Percentiles rank a stretch among this genome's conserved stretches.
phyloP scores from a whole-genome alignment of 2,888 invertebrate species.

The Ditylenchus weischeri region DNA sequence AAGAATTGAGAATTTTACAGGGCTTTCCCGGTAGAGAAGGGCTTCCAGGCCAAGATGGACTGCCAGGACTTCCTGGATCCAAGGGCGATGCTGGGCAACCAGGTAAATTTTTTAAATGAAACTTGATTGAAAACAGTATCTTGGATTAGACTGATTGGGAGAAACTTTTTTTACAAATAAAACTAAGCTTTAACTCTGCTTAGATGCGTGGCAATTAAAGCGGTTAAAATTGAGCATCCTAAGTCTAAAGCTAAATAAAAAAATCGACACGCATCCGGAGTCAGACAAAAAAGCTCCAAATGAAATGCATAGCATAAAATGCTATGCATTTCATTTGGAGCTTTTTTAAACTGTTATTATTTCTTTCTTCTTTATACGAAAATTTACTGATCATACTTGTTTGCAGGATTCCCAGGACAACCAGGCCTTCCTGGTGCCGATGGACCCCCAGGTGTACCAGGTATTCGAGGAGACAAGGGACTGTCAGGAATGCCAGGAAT shows the following conservation, averaged over 20 bases:
- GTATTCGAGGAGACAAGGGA: slow-evolving; percentile 67
- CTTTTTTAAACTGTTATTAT: no score
- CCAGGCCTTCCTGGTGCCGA: slow-evolving; percentile 53
- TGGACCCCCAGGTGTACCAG: slow-evolving; percentile 51
- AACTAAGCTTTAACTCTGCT: no score
- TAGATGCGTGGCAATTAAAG: no score
- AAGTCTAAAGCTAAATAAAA: no score
- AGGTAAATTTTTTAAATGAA: not conserved
- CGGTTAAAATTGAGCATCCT: no score
- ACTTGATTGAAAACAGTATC: slow-evolving; percentile 30
- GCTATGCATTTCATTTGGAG: no score
- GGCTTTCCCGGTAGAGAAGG: slow-evolving; percentile 45
- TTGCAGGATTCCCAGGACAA: slow-evolving; percentile 48
- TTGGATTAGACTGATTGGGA: slow-evolving; percentile 49
- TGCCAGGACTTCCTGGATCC: slow-evolving; percentile 58
- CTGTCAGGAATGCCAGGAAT: slow-evolving; percentile 29
- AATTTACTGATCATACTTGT: no score
- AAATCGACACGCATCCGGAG: no score
- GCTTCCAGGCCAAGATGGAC: slow-evolving; percentile 53
- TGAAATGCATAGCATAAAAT: no score
- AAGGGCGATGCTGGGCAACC: slow-evolving; percentile 54
- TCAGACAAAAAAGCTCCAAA: no score
- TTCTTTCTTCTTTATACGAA: no score
- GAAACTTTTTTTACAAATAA: slow-evolving; percentile 29
- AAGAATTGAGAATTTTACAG: slow-evolving; percentile 67